phyloP scores from a whole-genome alignment of 1,140 invertebrate genomes.

The Ladona fulva region DNA sequence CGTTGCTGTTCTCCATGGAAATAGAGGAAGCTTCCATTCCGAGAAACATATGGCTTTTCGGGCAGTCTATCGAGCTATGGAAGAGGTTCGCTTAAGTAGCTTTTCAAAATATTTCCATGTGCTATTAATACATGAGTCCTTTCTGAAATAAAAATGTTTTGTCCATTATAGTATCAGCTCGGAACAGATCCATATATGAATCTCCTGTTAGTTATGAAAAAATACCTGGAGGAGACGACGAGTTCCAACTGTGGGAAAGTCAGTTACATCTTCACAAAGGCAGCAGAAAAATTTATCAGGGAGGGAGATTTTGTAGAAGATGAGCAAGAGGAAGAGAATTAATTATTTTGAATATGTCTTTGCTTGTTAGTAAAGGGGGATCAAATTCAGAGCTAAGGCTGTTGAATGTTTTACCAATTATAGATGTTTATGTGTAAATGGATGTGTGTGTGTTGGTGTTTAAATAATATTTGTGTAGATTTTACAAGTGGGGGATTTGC shows the following conservation, averaged over 20 bases:
- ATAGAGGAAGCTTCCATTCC: slow-evolving; percentile 72
- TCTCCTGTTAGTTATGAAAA: slow-evolving; percentile 37
- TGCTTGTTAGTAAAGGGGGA: not conserved
- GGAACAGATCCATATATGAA: slow-evolving; percentile 37
- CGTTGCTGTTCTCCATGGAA: slow-evolving; percentile 79
- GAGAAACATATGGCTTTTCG: slow-evolving; percentile 80
- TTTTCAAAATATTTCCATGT: not conserved
- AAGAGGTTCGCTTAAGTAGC: slow-evolving; percentile 39
- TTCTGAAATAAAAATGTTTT: slow-evolving; percentile 16
- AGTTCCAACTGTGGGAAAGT: slow-evolving; percentile 43
- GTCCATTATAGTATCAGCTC: slow-evolving; percentile 39
- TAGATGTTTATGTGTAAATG: not conserved
- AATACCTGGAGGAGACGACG: slow-evolving; percentile 33
- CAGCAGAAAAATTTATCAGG: slow-evolving; percentile 38
- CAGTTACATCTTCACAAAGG: slow-evolving; percentile 37
- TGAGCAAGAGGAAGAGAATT: not conserved
- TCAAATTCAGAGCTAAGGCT: not conserved
- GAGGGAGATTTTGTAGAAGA: not conserved
- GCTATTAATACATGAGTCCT: not conserved
- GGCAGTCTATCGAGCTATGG: slow-evolving; percentile 61
- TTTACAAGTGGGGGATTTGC: not conserved
- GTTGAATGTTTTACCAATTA: not conserved
- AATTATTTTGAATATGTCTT: not conserved
- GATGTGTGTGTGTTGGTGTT: not conserved
- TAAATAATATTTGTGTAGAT: not conserved